Percentiles rank a stretch among this genome's conserved stretches.
Evolutionary conservation across 2,888 invertebrate species (phyloP).

Genomic region (Tetrapedia diversipes): DNA sequence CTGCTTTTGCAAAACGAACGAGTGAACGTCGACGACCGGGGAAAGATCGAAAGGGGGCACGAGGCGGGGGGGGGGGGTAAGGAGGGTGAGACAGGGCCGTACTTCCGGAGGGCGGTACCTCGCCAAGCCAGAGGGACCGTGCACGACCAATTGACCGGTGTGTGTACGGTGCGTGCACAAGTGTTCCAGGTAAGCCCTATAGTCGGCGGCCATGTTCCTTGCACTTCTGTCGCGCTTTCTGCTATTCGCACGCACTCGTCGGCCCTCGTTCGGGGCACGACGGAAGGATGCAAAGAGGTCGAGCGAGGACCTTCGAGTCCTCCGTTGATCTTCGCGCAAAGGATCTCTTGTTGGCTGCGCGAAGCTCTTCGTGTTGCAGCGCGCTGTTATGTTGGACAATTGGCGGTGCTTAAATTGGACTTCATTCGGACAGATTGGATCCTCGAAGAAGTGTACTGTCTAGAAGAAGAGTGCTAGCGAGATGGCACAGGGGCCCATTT

Average conservation of each 20-base stretch:
- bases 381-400: too few species aligned
- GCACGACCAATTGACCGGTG: constrained; percentile 62
- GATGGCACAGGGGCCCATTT: too few species aligned
- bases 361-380: too few species aligned
- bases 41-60: not conserved
- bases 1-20: constrained; percentile 14
- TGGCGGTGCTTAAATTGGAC: too few species aligned
- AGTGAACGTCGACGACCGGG: not conserved
- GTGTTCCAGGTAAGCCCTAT: constrained; percentile 71
- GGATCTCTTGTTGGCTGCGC: too few species aligned
- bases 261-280: not conserved
- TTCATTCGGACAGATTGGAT: too few species aligned
- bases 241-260: constrained; percentile 46
- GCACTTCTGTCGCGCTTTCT: constrained; percentile 55
- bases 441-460: too few species aligned
- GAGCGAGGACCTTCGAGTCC: not conserved
- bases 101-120: constrained; percentile 78
- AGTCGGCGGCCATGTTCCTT: constrained; percentile 75
- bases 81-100: constrained; percentile 69
- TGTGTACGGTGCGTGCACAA: constrained; percentile 65
- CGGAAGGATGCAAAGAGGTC: constrained; percentile 14
- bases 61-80: constrained; percentile 26
- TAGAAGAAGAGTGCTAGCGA: too few species aligned
- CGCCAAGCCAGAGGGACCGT: constrained; percentile 43
- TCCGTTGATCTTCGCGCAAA: not conserved